Evolutionary conservation across 2,797 vertebrate species (phyloP).

Genomic region (Pachyuromys duprasi): DNA sequence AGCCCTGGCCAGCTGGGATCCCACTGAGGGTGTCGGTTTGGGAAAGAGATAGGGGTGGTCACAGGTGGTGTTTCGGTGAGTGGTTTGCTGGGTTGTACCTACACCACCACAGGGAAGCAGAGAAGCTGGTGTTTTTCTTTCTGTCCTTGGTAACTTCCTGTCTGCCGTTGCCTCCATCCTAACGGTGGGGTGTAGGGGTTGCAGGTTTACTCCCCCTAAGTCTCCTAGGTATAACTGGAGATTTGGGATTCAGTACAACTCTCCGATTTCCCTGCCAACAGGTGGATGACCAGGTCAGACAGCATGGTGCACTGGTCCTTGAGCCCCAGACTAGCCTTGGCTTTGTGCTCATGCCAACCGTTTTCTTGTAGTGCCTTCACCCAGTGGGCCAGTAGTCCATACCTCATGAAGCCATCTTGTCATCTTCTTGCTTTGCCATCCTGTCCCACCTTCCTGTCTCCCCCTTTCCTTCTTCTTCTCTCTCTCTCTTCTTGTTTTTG

Average conservation of each 20-base stretch:
- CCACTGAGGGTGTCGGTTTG: not conserved
- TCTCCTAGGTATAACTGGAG: not conserved
- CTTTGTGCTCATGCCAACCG: not conserved
- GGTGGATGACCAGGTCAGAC: not conserved
- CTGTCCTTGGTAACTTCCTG: not conserved
- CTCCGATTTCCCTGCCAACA: not conserved
- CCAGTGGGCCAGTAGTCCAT: fast-evolving
- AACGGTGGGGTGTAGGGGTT: not conserved
- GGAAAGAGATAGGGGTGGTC: not conserved
- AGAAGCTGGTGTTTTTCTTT: not conserved
- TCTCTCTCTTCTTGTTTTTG: not conserved
- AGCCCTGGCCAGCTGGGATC: not conserved
- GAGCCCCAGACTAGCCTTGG: not conserved
- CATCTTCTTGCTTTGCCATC: not conserved
- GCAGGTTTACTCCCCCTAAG: not conserved
- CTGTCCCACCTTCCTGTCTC: fast-evolving
- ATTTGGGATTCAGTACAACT: not conserved
- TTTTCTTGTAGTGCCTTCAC: not conserved
- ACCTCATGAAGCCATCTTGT: fast-evolving
- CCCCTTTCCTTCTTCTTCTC: no score
- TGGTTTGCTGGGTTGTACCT: not conserved
- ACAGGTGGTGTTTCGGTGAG: slow-evolving; percentile 4
- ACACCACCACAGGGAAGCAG: not conserved
- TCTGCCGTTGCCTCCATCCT: not conserved
- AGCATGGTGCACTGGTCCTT: not conserved